Evolutionary conservation across 1,140 invertebrate genomes (phyloP).

Genomic region (Drosophila elegans): DNA sequence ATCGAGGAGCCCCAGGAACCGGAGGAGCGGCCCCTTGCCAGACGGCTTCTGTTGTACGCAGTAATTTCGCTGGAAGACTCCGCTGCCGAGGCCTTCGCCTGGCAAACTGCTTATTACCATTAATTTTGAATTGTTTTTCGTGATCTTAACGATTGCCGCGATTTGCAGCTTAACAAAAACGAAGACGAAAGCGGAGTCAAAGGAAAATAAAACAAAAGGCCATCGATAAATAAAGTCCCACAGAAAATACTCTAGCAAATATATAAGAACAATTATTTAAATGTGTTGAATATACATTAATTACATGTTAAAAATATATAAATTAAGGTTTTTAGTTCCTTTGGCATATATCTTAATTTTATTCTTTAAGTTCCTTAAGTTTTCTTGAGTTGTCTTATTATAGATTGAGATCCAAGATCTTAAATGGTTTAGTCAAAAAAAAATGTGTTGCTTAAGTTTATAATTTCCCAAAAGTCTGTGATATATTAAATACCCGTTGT

Average conservation of each 20-base stretch:
- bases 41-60: slow-evolving; percentile 85
- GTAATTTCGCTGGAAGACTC: slow-evolving; percentile 76
- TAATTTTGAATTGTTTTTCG: slow-evolving; percentile 85
- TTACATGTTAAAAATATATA: too few relatives aligned
- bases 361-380: too few relatives aligned
- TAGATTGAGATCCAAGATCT: neutral
- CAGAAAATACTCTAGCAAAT: slow-evolving; percentile 3
- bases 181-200: slow-evolving; percentile 26
- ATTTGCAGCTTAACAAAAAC: slow-evolving; percentile 81
- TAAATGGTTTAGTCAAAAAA: too few relatives aligned
- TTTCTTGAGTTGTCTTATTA: neutral
- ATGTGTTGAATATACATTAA: too few relatives aligned
- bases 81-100: slow-evolving; percentile 20
- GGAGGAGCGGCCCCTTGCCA: slow-evolving; percentile 57
- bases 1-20: slow-evolving; percentile 5
- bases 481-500: neutral
- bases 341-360: too few relatives aligned
- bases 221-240: neutral
- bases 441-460: too few relatives aligned
- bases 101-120: slow-evolving; percentile 84
- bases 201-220: slow-evolving; percentile 37
- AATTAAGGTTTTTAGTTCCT: too few relatives aligned
- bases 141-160: slow-evolving; percentile 85
- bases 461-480: too few relatives aligned
- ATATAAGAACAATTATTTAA: neutral